Percentiles rank a stretch among this genome's conserved stretches.
These are phyloP conservation scores for Lepidothrix coronata DNA, from an alignment of 2,113 vertebrate species.

Conservation along the genomic window DNA sequence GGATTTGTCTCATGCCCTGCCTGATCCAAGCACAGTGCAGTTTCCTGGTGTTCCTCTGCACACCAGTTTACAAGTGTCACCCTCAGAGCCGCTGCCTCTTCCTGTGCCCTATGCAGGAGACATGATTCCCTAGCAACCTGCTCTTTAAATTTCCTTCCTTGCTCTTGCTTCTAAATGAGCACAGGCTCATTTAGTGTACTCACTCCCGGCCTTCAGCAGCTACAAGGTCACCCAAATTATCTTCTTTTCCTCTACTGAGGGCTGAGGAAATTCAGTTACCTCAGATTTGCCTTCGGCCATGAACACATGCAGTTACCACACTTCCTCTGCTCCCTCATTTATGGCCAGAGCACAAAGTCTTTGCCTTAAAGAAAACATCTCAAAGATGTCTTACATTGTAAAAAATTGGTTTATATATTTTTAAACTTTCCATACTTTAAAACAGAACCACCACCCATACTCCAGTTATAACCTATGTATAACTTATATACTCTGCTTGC, in stretches of 20 bases:
- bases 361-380: not conserved
- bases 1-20: not conserved
- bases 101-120: fast-evolving
- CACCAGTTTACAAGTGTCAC: not conserved
- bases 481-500: fast-evolving
- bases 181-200: not conserved
- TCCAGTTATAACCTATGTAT: not conserved
- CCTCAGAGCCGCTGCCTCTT: not conserved
- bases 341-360: not conserved
- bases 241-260: not conserved
- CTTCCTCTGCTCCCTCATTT: not conserved
- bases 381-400: not conserved
- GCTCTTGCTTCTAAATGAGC: not conserved
- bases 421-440: not conserved
- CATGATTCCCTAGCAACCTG: not conserved
- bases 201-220: not conserved
- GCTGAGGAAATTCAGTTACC: not conserved
- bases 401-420: not conserved
- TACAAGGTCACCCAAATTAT: not conserved
- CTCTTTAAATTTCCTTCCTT: not conserved
- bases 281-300: not conserved
- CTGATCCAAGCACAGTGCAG: not conserved
- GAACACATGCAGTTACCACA: not conserved
- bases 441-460: not conserved
- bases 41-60: not conserved